These are phyloP conservation scores for Anolis carolinensis DNA, from an alignment of 2,113 vertebrate genomes.

Conservation along the genomic window DNA sequence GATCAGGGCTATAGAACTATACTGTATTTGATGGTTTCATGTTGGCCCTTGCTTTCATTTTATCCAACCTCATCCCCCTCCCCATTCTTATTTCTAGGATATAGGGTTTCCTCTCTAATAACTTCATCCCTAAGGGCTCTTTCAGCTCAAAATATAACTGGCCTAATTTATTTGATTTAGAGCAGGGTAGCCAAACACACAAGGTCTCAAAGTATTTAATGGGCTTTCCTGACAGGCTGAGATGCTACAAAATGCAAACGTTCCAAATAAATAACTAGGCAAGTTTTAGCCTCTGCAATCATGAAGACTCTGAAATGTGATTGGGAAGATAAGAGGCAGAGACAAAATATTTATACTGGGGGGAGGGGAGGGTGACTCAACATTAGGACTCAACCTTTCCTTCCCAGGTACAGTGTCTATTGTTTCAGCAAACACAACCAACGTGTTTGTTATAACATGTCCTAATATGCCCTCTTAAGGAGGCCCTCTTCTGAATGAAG, in stretches of 20 bases:
- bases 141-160: constrained; percentile 41
- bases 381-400: neutral
- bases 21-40: neutral
- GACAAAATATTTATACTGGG: constrained; percentile 33
- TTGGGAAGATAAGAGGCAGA: constrained; percentile 41
- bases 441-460: too few relatives aligned
- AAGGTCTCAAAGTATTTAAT: constrained; percentile 30
- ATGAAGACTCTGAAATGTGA: constrained; percentile 34
- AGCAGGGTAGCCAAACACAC: constrained; percentile 40
- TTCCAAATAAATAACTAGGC: constrained; percentile 30
- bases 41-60: constrained; percentile 18
- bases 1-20: constrained; percentile 10
- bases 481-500: too few relatives aligned
- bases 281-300: neutral
- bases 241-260: constrained; percentile 34
- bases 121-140: constrained; percentile 30
- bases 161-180: constrained; percentile 8
- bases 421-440: neutral
- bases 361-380: neutral
- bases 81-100: constrained; percentile 26
- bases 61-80: neutral
- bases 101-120: constrained; percentile 42
- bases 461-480: too few relatives aligned
- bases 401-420: neutral
- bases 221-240: constrained; percentile 21